Percentiles rank a stretch among this genome's conserved stretches.
These are phyloP conservation scores for Cheiracanthium punctorium DNA, from an alignment of 2,888 invertebrate genomes.

Conservation along the genomic window DNA sequence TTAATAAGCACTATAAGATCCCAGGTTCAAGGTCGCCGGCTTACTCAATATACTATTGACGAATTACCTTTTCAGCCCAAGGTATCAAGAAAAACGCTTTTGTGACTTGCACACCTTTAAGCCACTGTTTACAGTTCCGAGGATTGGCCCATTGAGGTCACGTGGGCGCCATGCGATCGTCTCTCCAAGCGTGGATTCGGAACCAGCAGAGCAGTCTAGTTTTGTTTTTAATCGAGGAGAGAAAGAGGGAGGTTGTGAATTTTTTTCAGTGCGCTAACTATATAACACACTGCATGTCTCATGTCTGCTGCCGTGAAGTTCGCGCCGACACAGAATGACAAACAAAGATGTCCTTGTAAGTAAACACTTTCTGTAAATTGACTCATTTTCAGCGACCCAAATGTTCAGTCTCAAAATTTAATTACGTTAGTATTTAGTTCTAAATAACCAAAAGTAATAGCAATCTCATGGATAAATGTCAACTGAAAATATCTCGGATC, in stretches of 20 bases:
- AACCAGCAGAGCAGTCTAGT: conserved; percentile 55
- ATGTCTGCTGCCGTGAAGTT: conserved; percentile 8
- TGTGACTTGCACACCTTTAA: background rate
- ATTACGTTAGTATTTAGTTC: too few relatives aligned
- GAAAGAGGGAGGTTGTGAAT: background rate
- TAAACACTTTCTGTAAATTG: too few relatives aligned
- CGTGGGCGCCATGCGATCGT: conserved; percentile 31
- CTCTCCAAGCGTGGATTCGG: conserved; percentile 19
- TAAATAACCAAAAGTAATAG: too few relatives aligned
- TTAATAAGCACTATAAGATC: background rate
- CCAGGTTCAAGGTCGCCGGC: background rate
- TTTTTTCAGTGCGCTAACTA: background rate
- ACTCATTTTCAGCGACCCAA: too few relatives aligned
- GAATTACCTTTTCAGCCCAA: background rate
- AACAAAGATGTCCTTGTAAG: conserved; percentile 53
- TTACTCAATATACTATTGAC: background rate
- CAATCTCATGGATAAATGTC: too few relatives aligned
- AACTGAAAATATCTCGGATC: too few relatives aligned
- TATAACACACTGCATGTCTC: background rate
- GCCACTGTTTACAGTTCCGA: conserved; percentile 32
- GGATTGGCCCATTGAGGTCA: conserved; percentile 47
- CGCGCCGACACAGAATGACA: background rate
- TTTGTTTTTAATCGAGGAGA: conserved; percentile 31
- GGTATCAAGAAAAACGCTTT: background rate
- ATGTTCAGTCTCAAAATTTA: too few relatives aligned